These are phyloP conservation scores for Rhabdomys dilectus DNA, from an alignment of 2,113 vertebrate species.

Conservation along the genomic window DNA sequence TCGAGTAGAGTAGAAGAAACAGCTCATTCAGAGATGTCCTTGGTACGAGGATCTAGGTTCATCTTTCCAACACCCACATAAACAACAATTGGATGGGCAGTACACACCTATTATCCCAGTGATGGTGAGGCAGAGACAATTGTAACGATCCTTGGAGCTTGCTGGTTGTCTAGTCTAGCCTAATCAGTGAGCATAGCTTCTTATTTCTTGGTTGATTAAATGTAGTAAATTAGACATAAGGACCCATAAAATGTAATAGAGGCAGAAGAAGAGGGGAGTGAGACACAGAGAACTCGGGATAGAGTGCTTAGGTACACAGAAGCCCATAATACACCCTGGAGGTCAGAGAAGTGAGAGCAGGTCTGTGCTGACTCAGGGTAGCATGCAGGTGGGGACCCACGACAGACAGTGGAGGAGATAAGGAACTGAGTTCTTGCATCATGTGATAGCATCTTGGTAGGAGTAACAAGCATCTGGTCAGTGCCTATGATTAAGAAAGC, in stretches of 20 bases:
- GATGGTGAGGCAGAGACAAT: background rate
- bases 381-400: background rate
- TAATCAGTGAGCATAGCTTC: background rate
- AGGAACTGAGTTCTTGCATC: background rate
- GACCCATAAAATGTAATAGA: background rate
- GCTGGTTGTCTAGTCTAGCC: background rate
- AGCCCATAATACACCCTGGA: background rate
- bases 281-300: background rate
- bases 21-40: background rate
- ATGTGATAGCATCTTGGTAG: constrained; percentile 41
- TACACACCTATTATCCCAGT: background rate
- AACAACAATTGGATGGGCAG: background rate
- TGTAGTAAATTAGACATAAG: background rate
- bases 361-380: background rate
- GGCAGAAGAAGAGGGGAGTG: background rate
- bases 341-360: background rate
- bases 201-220: constrained; percentile 16
- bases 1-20: background rate
- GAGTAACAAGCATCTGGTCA: constrained; percentile 26
- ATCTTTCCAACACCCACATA: background rate
- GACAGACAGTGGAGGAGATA: background rate
- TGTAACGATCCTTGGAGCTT: background rate
- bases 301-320: background rate
- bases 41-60: background rate
- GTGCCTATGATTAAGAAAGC: constrained; percentile 56